Evolutionary conservation across 2,888 invertebrate species (phyloP).

Genomic region (Luperina testacea): DNA sequence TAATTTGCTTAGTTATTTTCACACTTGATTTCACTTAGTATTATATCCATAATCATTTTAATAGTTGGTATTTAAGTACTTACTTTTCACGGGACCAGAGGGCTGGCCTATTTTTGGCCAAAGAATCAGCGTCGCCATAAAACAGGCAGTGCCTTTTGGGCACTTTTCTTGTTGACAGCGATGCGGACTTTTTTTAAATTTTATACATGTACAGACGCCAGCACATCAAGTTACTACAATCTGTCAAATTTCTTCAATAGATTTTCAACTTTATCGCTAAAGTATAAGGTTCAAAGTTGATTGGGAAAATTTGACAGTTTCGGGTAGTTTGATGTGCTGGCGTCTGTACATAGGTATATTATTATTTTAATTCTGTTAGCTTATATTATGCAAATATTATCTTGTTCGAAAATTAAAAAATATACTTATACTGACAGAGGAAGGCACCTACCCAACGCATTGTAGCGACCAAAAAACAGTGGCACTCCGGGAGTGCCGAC

Average conservation of each 20-base stretch:
- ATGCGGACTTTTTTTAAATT: background rate
- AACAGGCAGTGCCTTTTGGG: background rate
- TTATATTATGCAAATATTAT: background rate
- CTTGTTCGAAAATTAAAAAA: background rate
- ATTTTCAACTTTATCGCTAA: no score
- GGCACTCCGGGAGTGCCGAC: no score
- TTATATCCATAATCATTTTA: background rate
- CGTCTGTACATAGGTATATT: background rate
- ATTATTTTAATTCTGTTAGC: background rate
- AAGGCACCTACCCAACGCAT: background rate
- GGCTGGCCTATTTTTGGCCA: background rate
- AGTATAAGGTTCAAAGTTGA: no score
- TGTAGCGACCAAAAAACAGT: background rate
- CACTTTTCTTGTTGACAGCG: background rate
- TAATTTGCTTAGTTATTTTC: background rate
- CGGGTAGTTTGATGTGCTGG: no score
- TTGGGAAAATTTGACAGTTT: no score
- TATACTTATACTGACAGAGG: background rate
- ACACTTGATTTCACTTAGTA: background rate
- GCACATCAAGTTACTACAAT: no score
- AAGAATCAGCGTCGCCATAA: background rate
- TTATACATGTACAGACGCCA: no score
- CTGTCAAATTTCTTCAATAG: no score
- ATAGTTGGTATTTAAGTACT: background rate
- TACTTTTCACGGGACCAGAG: background rate